phyloP scores from a whole-genome alignment of 2,888 invertebrate genomes.

The Orthosia cruda region DNA sequence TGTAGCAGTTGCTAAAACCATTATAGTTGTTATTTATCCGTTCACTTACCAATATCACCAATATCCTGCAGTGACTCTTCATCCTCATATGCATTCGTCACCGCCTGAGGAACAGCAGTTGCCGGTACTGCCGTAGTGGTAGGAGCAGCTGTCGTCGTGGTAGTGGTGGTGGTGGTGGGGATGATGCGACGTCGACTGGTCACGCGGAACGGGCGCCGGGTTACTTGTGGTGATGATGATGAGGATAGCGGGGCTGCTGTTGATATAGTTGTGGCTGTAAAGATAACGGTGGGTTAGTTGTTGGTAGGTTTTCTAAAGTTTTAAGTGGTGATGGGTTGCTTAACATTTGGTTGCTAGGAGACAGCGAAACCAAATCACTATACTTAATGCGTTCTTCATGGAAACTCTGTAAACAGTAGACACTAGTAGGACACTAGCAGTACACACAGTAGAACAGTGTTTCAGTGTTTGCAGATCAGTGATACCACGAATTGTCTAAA shows the following conservation, averaged over 20 bases:
- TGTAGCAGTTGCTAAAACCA: neutral
- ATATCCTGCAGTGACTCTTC: constrained; percentile 86
- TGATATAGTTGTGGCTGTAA: constrained; percentile 51
- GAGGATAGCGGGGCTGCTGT: constrained; percentile 53
- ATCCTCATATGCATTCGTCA: constrained; percentile 72
- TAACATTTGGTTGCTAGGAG: too few relatives aligned
- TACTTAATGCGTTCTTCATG: too few relatives aligned
- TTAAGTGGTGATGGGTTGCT: neutral
- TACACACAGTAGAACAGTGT: too few relatives aligned
- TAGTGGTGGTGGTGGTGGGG: constrained; percentile 68
- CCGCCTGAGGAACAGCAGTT: constrained; percentile 32
- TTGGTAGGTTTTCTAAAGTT: neutral
- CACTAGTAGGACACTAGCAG: too few relatives aligned
- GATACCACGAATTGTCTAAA: too few relatives aligned
- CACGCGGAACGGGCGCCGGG: constrained; percentile 84
- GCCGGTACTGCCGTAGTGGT: constrained; percentile 46
- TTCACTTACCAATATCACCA: constrained; percentile 81
- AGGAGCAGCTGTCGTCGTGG: constrained; percentile 60
- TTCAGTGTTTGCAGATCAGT: too few relatives aligned
- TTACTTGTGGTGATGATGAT: constrained; percentile 64
- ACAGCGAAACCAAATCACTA: too few relatives aligned
- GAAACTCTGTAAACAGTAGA: too few relatives aligned
- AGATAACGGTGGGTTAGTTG: neutral
- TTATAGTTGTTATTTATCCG: neutral
- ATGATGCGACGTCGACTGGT: constrained; percentile 81